Evolutionary conservation across 2,797 vertebrate genomes (phyloP).

Genomic region (Hylomyscus alleni): DNA sequence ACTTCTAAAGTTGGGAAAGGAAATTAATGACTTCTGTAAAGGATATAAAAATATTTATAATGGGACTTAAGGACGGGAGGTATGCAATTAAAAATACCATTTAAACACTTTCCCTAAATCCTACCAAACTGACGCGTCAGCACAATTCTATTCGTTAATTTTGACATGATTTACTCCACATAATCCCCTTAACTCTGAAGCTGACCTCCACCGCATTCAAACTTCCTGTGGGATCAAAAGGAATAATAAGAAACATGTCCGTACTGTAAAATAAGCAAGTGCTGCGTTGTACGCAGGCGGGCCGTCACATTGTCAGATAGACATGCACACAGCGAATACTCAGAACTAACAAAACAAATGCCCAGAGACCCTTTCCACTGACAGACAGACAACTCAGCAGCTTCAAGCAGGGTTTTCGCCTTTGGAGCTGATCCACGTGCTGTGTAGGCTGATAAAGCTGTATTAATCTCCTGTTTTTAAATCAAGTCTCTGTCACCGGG

Average conservation of each 20-base stretch:
- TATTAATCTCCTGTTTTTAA: slow-evolving; percentile 88
- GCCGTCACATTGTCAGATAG: slow-evolving; percentile 79
- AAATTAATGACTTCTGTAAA: slow-evolving; percentile 82
- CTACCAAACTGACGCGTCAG: slow-evolving; percentile 78
- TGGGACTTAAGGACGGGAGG: slow-evolving; percentile 59
- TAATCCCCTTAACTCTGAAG: slow-evolving; percentile 79
- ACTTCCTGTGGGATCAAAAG: slow-evolving; percentile 83
- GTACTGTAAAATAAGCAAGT: slow-evolving; percentile 82
- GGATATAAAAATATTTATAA: slow-evolving; percentile 78
- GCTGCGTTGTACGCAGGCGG: slow-evolving; percentile 73
- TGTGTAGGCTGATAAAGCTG: slow-evolving; percentile 84
- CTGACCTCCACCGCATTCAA: slow-evolving; percentile 81
- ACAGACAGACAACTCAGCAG: slow-evolving; percentile 86
- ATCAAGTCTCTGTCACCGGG: slow-evolving; percentile 87
- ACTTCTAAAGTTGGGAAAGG: slow-evolving; percentile 62
- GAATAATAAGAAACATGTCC: slow-evolving; percentile 85
- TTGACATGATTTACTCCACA: slow-evolving; percentile 84
- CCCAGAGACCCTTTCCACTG: slow-evolving; percentile 83
- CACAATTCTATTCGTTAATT: slow-evolving; percentile 84
- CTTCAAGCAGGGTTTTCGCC: slow-evolving; percentile 86
- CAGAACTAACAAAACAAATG: slow-evolving; percentile 86
- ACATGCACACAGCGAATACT: slow-evolving; percentile 78
- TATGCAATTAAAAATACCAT: slow-evolving; percentile 83
- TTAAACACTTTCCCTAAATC: slow-evolving; percentile 77
- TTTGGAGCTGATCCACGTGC: slow-evolving; percentile 82